A percentile compares a stretch with the other conserved stretches of the same genome.
Evolutionary conservation across 2,888 invertebrate species (phyloP).

Genomic region (Epistrophella euchroma): DNA sequence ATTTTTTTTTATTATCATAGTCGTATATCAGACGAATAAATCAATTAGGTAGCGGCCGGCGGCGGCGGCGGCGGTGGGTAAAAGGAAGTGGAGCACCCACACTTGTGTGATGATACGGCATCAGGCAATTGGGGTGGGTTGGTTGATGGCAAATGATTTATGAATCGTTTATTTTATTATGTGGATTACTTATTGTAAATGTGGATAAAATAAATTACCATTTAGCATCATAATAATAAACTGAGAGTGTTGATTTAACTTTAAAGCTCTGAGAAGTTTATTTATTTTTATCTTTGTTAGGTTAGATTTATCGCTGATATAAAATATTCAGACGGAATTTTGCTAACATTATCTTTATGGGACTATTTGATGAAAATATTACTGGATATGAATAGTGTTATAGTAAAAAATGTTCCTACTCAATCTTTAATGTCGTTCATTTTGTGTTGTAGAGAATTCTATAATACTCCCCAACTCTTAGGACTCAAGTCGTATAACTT

Average conservation of each 20-base stretch:
- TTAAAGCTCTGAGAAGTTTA: constrained; percentile 16
- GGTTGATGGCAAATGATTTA: constrained; percentile 38
- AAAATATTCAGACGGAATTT: not conserved
- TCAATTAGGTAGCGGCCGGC: constrained; percentile 20
- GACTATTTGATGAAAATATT: constrained; percentile 7
- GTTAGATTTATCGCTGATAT: constrained; percentile 17
- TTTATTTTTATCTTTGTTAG: constrained; percentile 7
- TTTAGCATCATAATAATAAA: constrained; percentile 42
- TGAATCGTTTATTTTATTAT: constrained; percentile 49
- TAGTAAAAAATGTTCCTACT: not conserved
- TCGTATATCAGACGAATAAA: constrained; percentile 40
- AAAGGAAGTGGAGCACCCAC: constrained; percentile 27
- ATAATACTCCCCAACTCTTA: not conserved
- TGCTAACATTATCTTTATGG: not conserved
- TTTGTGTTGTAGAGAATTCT: not conserved
- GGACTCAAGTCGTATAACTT: not conserved
- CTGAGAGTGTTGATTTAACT: constrained; percentile 35
- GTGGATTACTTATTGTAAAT: constrained; percentile 35
- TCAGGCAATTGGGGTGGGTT: not conserved
- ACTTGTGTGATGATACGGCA: not conserved
- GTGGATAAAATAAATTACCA: constrained; percentile 43
- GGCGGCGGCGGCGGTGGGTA: not conserved
- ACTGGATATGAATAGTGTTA: not conserved
- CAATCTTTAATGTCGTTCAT: not conserved
- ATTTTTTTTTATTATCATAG: constrained; percentile 1